These are phyloP conservation scores for Orchesellides sinensis DNA, from an alignment of 2,888 invertebrate species.

Conservation along the genomic window DNA sequence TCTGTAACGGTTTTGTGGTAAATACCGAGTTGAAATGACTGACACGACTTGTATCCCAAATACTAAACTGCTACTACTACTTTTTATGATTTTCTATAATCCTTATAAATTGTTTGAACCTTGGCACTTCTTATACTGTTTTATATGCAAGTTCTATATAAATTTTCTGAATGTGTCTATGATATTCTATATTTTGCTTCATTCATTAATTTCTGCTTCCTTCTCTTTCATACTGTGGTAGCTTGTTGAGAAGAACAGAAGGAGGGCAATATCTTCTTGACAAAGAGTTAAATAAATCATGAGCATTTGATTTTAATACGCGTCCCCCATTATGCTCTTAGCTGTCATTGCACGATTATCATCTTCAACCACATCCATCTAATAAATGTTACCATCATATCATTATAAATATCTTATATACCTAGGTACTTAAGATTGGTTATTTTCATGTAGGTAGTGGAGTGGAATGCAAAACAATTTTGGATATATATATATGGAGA, in stretches of 20 bases:
- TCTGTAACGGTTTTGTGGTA: constrained; percentile 52
- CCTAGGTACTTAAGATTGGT: no score
- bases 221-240: background rate
- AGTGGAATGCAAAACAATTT: no score
- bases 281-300: constrained; percentile 43
- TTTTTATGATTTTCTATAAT: background rate
- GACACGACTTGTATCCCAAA: constrained; percentile 18
- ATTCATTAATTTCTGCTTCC: background rate
- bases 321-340: constrained; percentile 24
- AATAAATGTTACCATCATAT: constrained; percentile 38
- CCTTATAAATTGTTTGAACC: background rate
- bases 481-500: no score
- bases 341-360: constrained; percentile 35
- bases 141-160: constrained; percentile 6
- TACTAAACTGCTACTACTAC: background rate
- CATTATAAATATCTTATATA: constrained; percentile 30
- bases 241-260: background rate
- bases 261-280: constrained; percentile 46
- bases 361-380: constrained; percentile 24
- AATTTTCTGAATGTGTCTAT: background rate
- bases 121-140: background rate
- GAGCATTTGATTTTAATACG: constrained; percentile 59
- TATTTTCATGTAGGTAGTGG: no score
- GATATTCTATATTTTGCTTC: background rate
- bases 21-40: constrained; percentile 45